phyloP scores from a whole-genome alignment of 2,113 vertebrate genomes.

The Stegastes partitus region DNA sequence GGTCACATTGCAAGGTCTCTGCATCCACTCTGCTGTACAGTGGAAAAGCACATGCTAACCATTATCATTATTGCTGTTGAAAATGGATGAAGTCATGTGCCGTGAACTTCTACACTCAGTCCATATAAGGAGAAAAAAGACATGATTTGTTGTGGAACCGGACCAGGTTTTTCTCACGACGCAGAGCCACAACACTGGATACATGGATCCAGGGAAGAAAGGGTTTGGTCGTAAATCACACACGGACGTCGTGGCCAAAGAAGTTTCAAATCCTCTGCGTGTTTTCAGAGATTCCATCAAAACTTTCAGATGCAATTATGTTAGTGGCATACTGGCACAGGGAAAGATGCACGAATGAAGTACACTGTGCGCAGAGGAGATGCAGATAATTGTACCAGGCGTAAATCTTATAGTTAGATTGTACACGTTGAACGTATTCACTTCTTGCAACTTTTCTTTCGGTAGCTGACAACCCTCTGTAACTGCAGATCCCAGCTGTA shows the following conservation, averaged over 20 bases:
- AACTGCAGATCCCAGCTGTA: background rate
- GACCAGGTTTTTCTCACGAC: slow-evolving; percentile 51
- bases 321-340: background rate
- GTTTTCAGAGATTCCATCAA: background rate
- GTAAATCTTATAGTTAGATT: background rate
- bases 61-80: slow-evolving; percentile 60
- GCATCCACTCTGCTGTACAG: slow-evolving; percentile 44
- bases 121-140: slow-evolving; percentile 68
- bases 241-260: background rate
- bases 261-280: slow-evolving; percentile 1
- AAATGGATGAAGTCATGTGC: slow-evolving; percentile 70
- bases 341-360: background rate
- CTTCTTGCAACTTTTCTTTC: background rate
- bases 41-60: slow-evolving; percentile 64
- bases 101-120: slow-evolving; percentile 26
- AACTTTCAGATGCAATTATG: background rate
- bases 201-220: slow-evolving; percentile 3
- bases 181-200: slow-evolving; percentile 20
- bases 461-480: background rate
- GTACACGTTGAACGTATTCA: background rate
- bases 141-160: slow-evolving; percentile 15
- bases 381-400: background rate
- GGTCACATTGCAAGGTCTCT: slow-evolving; percentile 41
- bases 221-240: background rate
- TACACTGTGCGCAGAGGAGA: background rate